A percentile compares a stretch with the other conserved stretches of the same genome.
Conservation (phyloP, 2,888 invertebrate species). For the Odontocerum albicorne region DNA sequence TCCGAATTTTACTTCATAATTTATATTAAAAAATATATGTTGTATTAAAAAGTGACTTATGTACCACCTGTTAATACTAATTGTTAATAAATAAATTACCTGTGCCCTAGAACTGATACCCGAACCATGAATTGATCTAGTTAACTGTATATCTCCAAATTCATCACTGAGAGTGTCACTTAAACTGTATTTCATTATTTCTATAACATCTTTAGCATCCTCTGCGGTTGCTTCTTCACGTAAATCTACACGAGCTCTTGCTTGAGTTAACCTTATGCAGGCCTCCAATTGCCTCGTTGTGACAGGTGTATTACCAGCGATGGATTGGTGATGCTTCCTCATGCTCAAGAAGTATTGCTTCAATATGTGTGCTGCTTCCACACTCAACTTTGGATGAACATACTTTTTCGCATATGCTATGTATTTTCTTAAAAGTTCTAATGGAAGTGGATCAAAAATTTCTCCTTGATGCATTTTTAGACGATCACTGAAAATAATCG, state of each 20-base stretch:
- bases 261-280: conserved; percentile 80
- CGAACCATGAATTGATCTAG: conserved; percentile 70
- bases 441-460: conserved; percentile 71
- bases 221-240: conserved; percentile 74
- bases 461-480: conserved; percentile 63
- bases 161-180: conserved; percentile 76
- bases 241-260: conserved; percentile 85
- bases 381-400: conserved; percentile 76
- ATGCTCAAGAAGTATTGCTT: conserved; percentile 82
- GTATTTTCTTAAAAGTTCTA: conserved; percentile 81
- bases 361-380: conserved; percentile 69
- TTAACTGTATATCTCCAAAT: conserved; percentile 63
- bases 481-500: conserved; percentile 54
- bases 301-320: conserved; percentile 70
- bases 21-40: too few relatives aligned
- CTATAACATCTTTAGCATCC: conserved; percentile 86
- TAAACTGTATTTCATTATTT: conserved; percentile 79
- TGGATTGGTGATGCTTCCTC: conserved; percentile 65
- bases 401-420: conserved; percentile 89
- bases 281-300: conserved; percentile 90
- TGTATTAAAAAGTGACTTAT: too few relatives aligned
- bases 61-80: too few relatives aligned
- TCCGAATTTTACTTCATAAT: too few relatives aligned
- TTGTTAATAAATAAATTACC: conserved; percentile 51
- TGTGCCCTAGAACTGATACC: conserved; percentile 71